These are phyloP conservation scores for Ips typographus DNA, from an alignment of 1,140 invertebrate genomes.

Conservation along the genomic window DNA sequence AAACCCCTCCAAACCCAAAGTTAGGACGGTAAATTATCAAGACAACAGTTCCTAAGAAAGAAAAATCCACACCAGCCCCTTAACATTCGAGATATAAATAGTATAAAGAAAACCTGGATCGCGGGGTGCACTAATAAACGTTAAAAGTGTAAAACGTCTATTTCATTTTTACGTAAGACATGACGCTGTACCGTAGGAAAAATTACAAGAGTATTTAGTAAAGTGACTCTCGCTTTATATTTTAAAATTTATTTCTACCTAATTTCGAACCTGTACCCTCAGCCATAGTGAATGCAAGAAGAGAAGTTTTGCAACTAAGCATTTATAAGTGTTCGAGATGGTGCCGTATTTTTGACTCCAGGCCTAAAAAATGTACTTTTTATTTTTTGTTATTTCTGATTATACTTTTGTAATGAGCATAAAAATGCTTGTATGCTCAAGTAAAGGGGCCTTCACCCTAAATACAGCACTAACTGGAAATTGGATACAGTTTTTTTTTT, in stretches of 20 bases:
- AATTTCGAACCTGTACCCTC: not conserved
- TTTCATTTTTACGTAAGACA: conserved; percentile 39
- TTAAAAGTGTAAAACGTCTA: conserved; percentile 37
- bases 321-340: too few relatives aligned
- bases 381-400: too few relatives aligned
- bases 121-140: conserved; percentile 4
- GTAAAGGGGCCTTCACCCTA: too few relatives aligned
- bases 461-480: too few relatives aligned
- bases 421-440: too few relatives aligned
- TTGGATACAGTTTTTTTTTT: too few relatives aligned
- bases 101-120: not conserved
- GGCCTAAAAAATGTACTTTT: too few relatives aligned
- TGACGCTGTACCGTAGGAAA: conserved; percentile 46
- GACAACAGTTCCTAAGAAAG: conserved; percentile 26
- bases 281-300: not conserved
- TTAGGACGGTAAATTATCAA: too few relatives aligned
- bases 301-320: too few relatives aligned
- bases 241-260: not conserved
- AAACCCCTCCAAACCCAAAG: too few relatives aligned
- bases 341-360: too few relatives aligned
- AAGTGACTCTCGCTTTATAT: conserved; percentile 52
- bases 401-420: too few relatives aligned
- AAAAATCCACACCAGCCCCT: conserved; percentile 14
- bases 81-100: conserved; percentile 2
- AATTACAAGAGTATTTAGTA: conserved; percentile 49